phyloP scores from a whole-genome alignment of 64 coral and sea anemone species.

The Trachythela sp. region DNA sequence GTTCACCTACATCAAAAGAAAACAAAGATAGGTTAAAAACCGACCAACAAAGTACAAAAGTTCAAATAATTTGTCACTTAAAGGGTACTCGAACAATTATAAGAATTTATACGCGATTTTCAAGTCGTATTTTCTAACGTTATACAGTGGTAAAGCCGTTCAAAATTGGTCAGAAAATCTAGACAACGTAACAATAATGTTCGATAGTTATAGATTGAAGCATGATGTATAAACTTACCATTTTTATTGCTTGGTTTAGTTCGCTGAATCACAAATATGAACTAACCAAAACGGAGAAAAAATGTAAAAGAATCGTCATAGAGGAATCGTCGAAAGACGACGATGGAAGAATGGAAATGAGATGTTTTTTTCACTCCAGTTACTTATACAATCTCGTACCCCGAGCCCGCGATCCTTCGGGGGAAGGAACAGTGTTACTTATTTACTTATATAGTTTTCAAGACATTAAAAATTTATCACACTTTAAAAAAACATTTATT shows the following conservation, averaged over 20 bases:
- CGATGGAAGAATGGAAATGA: neutral
- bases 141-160: neutral
- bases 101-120: neutral
- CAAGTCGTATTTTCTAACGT: neutral
- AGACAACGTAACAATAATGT: neutral
- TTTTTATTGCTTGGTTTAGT: neutral
- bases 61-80: neutral
- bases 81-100: neutral
- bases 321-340: neutral
- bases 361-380: neutral
- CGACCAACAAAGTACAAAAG: neutral
- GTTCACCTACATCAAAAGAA: constrained; percentile 68
- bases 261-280: neutral
- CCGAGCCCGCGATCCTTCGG: no score
- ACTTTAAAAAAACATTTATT: no score
- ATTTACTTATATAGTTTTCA: no score
- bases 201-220: neutral
- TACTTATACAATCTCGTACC: neutral
- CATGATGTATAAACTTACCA: neutral
- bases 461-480: no score
- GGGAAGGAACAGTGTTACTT: no score
- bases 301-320: neutral
- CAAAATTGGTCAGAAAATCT: neutral
- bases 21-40: neutral
- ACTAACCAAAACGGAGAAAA: neutral